Evolutionary conservation across 2,888 invertebrate species (phyloP), one percentile per base, ranked within the genome.

Genomic region (Lasioglossum leucozonium): DNA sequence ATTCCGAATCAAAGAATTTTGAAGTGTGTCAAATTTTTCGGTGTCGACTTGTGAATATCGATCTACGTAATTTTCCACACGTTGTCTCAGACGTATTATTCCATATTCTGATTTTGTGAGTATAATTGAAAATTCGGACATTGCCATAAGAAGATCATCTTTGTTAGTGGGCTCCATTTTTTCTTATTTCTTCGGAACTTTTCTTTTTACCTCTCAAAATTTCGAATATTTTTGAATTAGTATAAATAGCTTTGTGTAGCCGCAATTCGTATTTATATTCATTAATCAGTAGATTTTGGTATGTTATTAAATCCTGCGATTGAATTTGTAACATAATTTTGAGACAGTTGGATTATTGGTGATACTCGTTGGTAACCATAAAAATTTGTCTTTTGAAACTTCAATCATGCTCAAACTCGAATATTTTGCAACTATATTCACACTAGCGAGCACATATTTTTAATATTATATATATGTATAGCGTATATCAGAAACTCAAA

Each of bases 81-180:
- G 5, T 0, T 69, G 40, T n/a, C n/a, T 11, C 40, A 69, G 11
- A 40, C n/a, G 22, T 13, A 5, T 5, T 69, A 40, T 5, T 11
- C 6, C 13, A 13, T 2, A 0, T 1, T n/a, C n/a, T 0, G 6
- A 10, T 10, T 37, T 11, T n/a, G 13, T n/a, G n/a, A 69, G 22
- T 5, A 40, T 0, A 40, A 11, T 5, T 22, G 69, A 5, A n/a
- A 69, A 40, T 40, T 69, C n/a, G 1, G 69, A 69, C 40, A 40
- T 40, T 69, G 69, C 69, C 69, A 69, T n/a, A 13, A n/a, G n/a
- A n/a, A 69, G 4, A 69, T 69, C n/a, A n/a, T 5, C 69, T 69
- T 22, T 10, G 4, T 67, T 22, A 37, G 10, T 3, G 1, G 22
- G 2, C 37, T 22, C 22, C 34, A 67, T 34, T 0, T 22, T 22